Base-by-base conservation (phyloP, 2,113 vertebrate species). In the Willisornis vidua region DNA sequence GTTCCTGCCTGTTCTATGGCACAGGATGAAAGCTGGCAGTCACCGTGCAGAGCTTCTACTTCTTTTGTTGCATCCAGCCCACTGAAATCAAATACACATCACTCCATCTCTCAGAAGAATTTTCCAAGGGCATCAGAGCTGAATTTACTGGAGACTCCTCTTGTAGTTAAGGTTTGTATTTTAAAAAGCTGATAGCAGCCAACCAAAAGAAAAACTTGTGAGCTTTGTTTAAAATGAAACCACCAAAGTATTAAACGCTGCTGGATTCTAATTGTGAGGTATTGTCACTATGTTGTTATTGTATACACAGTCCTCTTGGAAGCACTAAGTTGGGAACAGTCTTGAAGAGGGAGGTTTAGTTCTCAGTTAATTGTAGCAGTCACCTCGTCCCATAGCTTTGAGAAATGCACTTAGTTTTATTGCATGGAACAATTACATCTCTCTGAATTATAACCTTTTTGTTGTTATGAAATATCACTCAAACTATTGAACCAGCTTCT, bases 91-190 rank as follows among this genome's bases (percentile, higher is more conserved):
- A 92, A n/a, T 20, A 25, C 76, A 9, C 82, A 29, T 2, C 71
- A 33, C 15, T 87, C 90, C 58, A 10, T 52, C 68, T 97, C 97
- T 12, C 94, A 85, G 22, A 98, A 97, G 48, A 98, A 89, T 22
- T 55, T 87, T 76, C 76, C 87, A 49, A 98, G 98, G 71, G 96
- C 98, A n/a, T 96, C 98, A n/a, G 99, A 99, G 85, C 96, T 99
- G 72, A 97, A 95, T 92, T 96, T 99, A 71, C 48, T 99, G 59
- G 98, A 99, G 94, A 99, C 99, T 19, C 99, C 99, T 39, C 98
- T 97, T 81, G 98, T 99, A 33, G 99, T 99, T 70, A 99, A 99
- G 98, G 99, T 99, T 90, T 98, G 97, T 94, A 31, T 65, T 72
- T 55, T 8, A 17, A 43, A 9, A 71, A 28, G 1, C 7, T 19